Base-by-base conservation (phyloP, 2,113 vertebrate genomes). In the Hylia prasina region DNA sequence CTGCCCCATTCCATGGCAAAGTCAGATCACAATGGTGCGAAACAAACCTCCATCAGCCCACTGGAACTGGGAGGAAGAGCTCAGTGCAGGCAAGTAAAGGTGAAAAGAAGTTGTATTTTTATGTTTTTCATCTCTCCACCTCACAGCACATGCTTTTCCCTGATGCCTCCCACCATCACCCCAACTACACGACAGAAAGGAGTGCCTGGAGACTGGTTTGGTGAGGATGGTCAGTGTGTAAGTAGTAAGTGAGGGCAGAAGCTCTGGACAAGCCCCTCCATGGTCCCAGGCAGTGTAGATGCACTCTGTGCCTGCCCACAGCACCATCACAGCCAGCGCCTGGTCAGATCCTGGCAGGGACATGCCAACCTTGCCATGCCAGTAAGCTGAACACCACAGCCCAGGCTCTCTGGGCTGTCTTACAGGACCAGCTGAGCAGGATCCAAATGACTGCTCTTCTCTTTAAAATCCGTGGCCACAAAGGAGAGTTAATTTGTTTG, bases 401-500 rank as follows among this genome's bases (percentile, higher is more conserved):
- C 42, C 50, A 50, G 68, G 72, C 27, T 44, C 69, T 81, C 50
- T 24, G 63, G n/a, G 50, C 47, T 87, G 51, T 0, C 0, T 14
- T 54, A 56, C 44, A 35, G 0, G 0, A 37, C 17, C 42, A 61
- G 37, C 30, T 54, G 53, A 84, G 73, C 39, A 60, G 58, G 35
- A 56, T 65, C 22, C 48, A 64, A 81, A 56, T 12, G 44, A 21
- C 31, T 51, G 51, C 44, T 79, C 27, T 37, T 79, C 48, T 44
- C n/a, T 72, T 88, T 73, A 73, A 75, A 75, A 73, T 60, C 64
- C 47, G 25, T 30, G 39, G 14, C 79, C 68, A 66, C 39, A 73
- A 70, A 91, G 39, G 54, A 77, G 47, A 92, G 71, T 40, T 93
- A 54, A 83, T 95, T 86, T 89, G 64, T 95, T 83, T 83, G 50